A percentile compares a stretch with the other conserved stretches of the same genome.
Conservation (phyloP, 2,113 vertebrate species). For the Vombatus ursinus region DNA sequence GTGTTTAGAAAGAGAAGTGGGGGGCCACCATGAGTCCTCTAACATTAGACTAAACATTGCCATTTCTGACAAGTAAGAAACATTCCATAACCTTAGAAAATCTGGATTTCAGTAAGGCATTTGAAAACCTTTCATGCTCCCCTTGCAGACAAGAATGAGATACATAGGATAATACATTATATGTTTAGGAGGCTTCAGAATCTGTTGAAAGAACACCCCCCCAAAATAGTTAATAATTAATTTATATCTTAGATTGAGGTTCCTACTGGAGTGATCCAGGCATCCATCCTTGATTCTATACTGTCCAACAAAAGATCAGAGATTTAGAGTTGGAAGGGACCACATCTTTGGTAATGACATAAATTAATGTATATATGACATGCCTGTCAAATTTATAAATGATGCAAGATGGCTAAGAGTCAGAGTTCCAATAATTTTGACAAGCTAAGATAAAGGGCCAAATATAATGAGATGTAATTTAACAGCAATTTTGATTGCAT, state of each 20-base stretch:
- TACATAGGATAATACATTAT: not conserved
- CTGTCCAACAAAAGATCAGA: not conserved
- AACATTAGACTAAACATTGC: not conserved
- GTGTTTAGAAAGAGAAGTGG: not conserved
- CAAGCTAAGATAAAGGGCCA: not conserved
- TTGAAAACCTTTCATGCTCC: not conserved
- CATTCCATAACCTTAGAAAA: not conserved
- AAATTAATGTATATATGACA: not conserved
- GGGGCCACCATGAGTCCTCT: not conserved
- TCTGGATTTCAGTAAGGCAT: not conserved
- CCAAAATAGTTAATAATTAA: not conserved
- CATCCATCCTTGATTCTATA: not conserved
- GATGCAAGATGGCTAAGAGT: not conserved
- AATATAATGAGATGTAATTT: not conserved
- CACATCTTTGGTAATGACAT: not conserved
- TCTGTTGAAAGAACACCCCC: not conserved
- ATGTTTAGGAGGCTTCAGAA: not conserved
- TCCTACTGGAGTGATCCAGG: not conserved
- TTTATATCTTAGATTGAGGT: not conserved
- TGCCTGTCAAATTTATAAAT: not conserved
- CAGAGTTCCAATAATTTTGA: not conserved
- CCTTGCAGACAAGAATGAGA: not conserved
- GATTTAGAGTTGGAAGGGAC: not conserved
- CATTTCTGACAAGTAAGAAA: not conserved
- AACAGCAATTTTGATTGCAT: not conserved